Base-by-base conservation (phyloP, 2,888 invertebrate species). In the Frankliniella intonsa region DNA sequence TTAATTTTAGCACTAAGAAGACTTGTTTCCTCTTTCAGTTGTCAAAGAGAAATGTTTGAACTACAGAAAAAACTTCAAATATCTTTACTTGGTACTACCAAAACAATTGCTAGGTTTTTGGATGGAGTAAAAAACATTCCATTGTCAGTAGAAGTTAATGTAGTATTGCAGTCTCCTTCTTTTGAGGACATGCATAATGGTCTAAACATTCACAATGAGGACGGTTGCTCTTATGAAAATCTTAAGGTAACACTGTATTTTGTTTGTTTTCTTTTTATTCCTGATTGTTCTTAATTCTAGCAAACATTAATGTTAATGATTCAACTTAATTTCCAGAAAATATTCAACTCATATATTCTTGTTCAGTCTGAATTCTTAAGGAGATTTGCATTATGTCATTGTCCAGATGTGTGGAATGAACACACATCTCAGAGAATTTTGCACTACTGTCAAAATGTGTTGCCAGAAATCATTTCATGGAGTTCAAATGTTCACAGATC, bases 311-410 rank as follows among this genome's bases (percentile, higher is more conserved):
- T 22, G 25, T 10, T 76, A 12, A 12, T 76, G 12, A 1, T 25
- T 22, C 11, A 25, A 25, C 9, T 25, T 25, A 2, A 22, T 76
- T 76, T 76, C 9, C 25, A 76, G 69, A 76, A 22, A 25, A 11
- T 76, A 12, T 25, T 76, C 7, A 76, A 76, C 10, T 9, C 12
- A 22, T 76, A 25, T 12, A 76, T 76, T 25, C 25, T 76, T 25
- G 22, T 76, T 25, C 69, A 76, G 25, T 76, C 69, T 22, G 69
- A 76, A 25, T 76, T 76, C 22, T 76, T 76, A 25, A 76, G 69
- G 25, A 76, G 69, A 22, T 25, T 76, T 22, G 69, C 69, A 25
- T 12, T 76, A 9, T 76, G 69, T 22, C 25, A 9, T 25, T 76
- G 69, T 22, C 69, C 69, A 12, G 25, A 76, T 25, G 10, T 76